phyloP scores from a whole-genome alignment of 2,113 vertebrate genomes.

The Pheucticus melanocephalus region DNA sequence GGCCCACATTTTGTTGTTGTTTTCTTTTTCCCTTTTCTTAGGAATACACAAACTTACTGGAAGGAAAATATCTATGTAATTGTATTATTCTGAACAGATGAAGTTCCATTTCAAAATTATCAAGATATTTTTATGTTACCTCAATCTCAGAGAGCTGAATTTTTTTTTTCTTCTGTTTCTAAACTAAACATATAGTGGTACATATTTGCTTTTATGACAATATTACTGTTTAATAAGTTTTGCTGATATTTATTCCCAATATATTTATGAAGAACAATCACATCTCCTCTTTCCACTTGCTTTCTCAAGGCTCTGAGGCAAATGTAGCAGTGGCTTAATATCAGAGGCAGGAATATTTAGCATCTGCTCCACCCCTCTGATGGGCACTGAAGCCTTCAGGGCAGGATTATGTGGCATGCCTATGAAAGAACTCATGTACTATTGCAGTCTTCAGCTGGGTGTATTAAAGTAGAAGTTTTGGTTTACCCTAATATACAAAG shows the following conservation, averaged over 20 bases:
- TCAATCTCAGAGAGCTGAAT: neutral
- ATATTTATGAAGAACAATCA: neutral
- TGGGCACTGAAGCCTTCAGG: neutral
- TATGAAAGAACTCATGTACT: neutral
- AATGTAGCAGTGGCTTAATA: neutral
- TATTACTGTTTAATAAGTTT: neutral
- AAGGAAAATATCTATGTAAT: neutral
- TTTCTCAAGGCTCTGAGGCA: neutral
- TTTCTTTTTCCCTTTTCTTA: neutral
- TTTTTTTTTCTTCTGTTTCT: neutral
- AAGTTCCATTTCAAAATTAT: neutral
- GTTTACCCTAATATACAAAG: neutral
- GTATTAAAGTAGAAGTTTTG: neutral
- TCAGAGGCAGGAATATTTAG: neutral
- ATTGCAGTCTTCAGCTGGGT: neutral
- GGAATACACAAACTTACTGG: neutral
- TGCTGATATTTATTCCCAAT: neutral
- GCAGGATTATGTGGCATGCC: neutral
- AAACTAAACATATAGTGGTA: neutral
- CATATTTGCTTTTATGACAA: neutral
- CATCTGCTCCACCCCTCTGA: constrained; percentile 18
- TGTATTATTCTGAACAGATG: neutral
- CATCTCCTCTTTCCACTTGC: neutral
- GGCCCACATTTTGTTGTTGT: accelerated
- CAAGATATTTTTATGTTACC: neutral